phyloP scores from a whole-genome alignment of 2,888 invertebrate genomes.

The Tiliacea citrago region DNA sequence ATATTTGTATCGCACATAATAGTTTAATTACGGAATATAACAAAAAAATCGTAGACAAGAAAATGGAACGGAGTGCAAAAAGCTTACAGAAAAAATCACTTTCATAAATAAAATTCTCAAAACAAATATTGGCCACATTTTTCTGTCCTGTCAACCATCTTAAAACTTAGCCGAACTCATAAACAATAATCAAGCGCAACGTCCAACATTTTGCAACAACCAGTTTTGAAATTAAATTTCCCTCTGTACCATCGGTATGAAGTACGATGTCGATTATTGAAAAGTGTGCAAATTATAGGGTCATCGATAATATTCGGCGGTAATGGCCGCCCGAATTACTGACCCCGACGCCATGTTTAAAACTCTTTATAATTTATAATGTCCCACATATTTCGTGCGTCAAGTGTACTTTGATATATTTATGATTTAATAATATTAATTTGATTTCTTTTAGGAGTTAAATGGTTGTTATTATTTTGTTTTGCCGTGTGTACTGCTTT shows the following conservation, averaged over 20 bases:
- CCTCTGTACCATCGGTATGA: constrained; percentile 66
- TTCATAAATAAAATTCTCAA: background rate
- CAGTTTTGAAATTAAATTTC: constrained; percentile 69
- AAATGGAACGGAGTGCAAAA: background rate
- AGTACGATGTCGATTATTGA: constrained; percentile 79
- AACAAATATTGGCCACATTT: background rate
- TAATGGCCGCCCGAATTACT: constrained; percentile 73
- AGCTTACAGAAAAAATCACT: background rate
- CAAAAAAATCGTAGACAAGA: background rate
- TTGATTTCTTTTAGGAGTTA: constrained; percentile 58
- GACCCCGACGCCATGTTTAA: constrained; percentile 77
- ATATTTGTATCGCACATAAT: background rate
- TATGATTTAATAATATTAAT: constrained; percentile 66
- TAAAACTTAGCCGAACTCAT: constrained; percentile 48
- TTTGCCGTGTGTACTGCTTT: background rate
- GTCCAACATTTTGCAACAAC: constrained; percentile 60
- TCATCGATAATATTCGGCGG: constrained; percentile 73
- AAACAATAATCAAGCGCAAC: constrained; percentile 63
- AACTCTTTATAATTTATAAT: constrained; percentile 80
- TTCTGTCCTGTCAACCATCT: constrained; percentile 50
- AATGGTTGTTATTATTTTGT: constrained; percentile 58
- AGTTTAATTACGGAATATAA: too few species aligned
- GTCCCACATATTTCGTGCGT: constrained; percentile 71
- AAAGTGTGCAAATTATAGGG: constrained; percentile 84
- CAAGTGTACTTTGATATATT: constrained; percentile 61